Conservation (phyloP, 2,888 invertebrate genomes). For the Capitulum mitella region DNA sequence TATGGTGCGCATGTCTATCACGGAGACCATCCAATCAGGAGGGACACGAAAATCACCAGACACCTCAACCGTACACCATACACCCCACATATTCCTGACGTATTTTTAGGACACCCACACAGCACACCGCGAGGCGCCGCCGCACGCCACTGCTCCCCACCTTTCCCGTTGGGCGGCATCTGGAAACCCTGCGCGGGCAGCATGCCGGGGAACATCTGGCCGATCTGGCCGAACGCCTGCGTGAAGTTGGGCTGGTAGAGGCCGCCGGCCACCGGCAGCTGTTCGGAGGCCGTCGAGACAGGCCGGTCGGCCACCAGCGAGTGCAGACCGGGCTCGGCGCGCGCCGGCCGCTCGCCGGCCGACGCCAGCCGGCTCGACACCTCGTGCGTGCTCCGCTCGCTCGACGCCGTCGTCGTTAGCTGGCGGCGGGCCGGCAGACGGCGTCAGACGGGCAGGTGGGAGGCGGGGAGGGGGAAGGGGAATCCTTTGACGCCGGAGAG, state of each 20-base stretch:
- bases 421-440: too few relatives aligned
- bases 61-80: too few relatives aligned
- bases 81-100: too few relatives aligned
- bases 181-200: not conserved
- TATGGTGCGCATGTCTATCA: too few relatives aligned
- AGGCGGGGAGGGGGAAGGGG: too few relatives aligned
- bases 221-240: slow-evolving; percentile 15
- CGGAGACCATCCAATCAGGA: too few relatives aligned
- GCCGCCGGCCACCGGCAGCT: not conserved
- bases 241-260: slow-evolving; percentile 26
- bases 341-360: not conserved
- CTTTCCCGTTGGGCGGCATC: slow-evolving; percentile 20
- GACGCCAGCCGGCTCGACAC: not conserved
- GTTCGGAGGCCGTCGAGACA: not conserved
- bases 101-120: too few relatives aligned
- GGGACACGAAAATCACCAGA: too few relatives aligned
- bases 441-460: too few relatives aligned
- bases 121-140: too few relatives aligned
- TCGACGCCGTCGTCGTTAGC: not conserved
- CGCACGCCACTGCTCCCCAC: too few relatives aligned
- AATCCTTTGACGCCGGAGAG: too few relatives aligned
- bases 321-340: not conserved
- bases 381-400: not conserved
- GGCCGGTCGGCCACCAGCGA: not conserved
- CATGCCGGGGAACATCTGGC: slow-evolving; percentile 15